A percentile compares a stretch with the other conserved stretches of the same genome.
Evolutionary conservation across 2,888 invertebrate species (phyloP).

Genomic region (Idaea aversata): DNA sequence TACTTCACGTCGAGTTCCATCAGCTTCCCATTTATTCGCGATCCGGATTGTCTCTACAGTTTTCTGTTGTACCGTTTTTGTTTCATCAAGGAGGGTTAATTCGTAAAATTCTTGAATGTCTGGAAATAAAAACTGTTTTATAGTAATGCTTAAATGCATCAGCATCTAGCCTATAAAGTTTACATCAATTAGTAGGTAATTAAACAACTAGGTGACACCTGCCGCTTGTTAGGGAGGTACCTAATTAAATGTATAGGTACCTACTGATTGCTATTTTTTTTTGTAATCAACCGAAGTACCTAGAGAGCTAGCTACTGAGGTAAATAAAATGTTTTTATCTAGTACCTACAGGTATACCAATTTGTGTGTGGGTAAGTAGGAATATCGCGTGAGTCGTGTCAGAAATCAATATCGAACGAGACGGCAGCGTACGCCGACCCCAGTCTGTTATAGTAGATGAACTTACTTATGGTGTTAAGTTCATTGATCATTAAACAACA

Average conservation of each 20-base stretch:
- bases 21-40: conserved; percentile 95
- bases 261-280: conserved; percentile 1
- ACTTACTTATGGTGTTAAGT: conserved; percentile 17
- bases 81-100: conserved; percentile 96
- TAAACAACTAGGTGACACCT: no score
- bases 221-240: conserved; percentile 6
- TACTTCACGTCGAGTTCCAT: conserved; percentile 71
- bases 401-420: conserved; percentile 57
- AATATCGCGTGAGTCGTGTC: conserved; percentile 54
- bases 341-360: conserved; percentile 26
- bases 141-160: neutral
- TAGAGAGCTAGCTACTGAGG: neutral
- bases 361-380: conserved; percentile 38
- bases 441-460: conserved; percentile 32
- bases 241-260: conserved; percentile 7
- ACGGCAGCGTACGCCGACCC: conserved; percentile 44
- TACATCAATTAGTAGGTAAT: no score
- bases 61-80: conserved; percentile 96
- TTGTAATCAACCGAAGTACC: neutral
- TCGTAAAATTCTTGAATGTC: conserved; percentile 99
- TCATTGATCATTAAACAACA: conserved; percentile 1
- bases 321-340: conserved; percentile 29
- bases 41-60: conserved; percentile 97
- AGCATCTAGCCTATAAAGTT: no score
- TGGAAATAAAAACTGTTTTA: conserved; percentile 44